Evolutionary conservation across 2,888 invertebrate species (phyloP).

Genomic region (Aphidius colemani): DNA sequence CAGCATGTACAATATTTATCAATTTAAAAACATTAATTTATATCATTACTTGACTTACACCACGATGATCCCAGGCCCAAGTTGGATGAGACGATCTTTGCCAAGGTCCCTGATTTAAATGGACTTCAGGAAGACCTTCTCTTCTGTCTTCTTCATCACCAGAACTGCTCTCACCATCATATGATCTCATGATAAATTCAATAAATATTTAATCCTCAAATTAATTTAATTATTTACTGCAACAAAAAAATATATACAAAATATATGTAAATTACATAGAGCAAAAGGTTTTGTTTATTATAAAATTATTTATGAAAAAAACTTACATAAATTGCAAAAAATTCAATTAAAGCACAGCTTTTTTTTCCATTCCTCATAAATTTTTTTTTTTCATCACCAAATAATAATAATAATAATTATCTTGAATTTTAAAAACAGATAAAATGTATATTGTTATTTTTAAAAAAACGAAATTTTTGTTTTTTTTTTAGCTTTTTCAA

Average conservation of each 20-base stretch:
- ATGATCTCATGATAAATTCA: constrained; percentile 51
- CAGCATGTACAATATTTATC: background rate
- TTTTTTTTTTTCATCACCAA: too few species aligned
- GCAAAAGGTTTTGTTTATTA: background rate
- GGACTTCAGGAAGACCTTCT: constrained; percentile 50
- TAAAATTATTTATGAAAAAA: background rate
- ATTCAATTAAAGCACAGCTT: constrained; percentile 14
- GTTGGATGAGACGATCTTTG: constrained; percentile 54
- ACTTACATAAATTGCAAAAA: constrained; percentile 6
- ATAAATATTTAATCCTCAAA: background rate
- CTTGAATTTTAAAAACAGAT: background rate
- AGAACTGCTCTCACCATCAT: constrained; percentile 58
- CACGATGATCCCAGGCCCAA: constrained; percentile 58
- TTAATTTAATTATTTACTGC: background rate
- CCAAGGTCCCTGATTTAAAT: constrained; percentile 52
- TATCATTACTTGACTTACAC: constrained; percentile 38
- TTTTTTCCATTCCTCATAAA: constrained; percentile 8
- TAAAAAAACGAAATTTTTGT: too few species aligned
- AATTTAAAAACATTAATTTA: background rate
- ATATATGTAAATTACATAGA: background rate
- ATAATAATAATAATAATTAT: background rate
- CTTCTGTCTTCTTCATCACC: constrained; percentile 57
- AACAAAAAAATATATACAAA: background rate
- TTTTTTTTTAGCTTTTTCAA: background rate
- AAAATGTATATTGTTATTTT: background rate